Conservation (phyloP, 2,797 vertebrate genomes). For the Cirrhinus molitorella region DNA sequence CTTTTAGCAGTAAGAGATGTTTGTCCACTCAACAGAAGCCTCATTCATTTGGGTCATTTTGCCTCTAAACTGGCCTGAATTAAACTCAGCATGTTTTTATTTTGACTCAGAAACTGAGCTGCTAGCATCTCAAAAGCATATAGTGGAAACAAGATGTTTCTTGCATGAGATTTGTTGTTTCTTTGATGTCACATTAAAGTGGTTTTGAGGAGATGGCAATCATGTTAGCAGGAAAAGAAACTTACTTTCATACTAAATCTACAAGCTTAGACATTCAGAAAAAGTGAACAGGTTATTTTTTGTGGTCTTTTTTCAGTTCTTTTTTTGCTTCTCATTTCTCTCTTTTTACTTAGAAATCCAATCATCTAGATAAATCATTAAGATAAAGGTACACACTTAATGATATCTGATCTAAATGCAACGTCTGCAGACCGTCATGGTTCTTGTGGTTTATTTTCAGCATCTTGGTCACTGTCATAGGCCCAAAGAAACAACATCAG, state of each 20-base stretch:
- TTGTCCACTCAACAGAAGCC: not conserved
- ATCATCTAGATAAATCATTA: no score
- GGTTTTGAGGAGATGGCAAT: not conserved
- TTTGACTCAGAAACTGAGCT: not conserved
- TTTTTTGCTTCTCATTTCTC: not conserved
- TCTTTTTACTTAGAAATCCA: not conserved
- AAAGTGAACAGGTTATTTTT: not conserved
- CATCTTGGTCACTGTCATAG: no score
- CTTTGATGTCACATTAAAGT: not conserved
- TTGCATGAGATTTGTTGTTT: not conserved
- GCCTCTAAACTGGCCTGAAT: no score
- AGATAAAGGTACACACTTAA: no score
- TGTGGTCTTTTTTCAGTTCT: not conserved
- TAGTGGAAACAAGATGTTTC: not conserved
- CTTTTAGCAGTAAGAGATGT: no score
- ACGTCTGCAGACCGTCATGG: no score
- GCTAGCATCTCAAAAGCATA: not conserved
- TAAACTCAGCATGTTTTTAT: not conserved
- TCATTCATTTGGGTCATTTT: not conserved
- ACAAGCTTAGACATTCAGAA: not conserved
- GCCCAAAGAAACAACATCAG: no score
- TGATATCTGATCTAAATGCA: no score
- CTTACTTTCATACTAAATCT: not conserved
- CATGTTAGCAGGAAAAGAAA: not conserved
- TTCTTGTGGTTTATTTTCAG: no score